These are phyloP conservation scores for Patiria pectinifera DNA, from an alignment of 53 echinoderm and acorn worm genomes.

Conservation along the genomic window DNA sequence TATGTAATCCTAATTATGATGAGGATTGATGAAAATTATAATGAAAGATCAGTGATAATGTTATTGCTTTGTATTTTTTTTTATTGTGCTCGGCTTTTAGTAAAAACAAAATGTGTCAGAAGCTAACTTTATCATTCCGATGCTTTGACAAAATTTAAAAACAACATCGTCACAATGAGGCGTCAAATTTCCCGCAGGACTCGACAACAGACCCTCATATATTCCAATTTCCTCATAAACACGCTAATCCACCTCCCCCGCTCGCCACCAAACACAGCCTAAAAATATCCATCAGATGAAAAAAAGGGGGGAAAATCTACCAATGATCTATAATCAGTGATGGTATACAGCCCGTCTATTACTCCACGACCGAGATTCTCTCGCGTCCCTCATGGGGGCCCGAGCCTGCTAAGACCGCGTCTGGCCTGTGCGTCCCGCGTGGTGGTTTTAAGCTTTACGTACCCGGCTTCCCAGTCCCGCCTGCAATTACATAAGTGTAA, in stretches of 20 bases:
- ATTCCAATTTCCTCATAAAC: conserved; percentile 22
- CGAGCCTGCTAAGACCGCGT: background rate
- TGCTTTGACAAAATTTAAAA: background rate
- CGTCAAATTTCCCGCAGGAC: background rate
- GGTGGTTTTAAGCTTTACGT: background rate
- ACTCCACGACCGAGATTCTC: background rate
- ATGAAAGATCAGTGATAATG: no score
- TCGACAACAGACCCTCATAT: conserved; percentile 26
- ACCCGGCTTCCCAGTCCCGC: background rate
- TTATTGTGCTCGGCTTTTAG: background rate
- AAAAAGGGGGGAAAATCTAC: background rate
- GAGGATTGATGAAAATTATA: no score
- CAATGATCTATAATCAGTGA: conserved; percentile 35
- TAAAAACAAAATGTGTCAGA: background rate
- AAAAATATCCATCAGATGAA: no score
- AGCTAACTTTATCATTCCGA: background rate
- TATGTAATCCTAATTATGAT: no score
- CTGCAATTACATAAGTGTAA: conserved; percentile 59
- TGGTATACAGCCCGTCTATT: conserved; percentile 3
- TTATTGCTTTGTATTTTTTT: background rate
- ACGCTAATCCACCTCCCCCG: background rate
- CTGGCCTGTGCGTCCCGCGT: background rate
- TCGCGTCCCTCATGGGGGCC: conserved; percentile 35
- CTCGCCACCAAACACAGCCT: background rate
- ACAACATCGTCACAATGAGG: background rate